These are phyloP conservation scores for Saturnia pavonia DNA, from an alignment of 2,888 invertebrate species.

Conservation along the genomic window DNA sequence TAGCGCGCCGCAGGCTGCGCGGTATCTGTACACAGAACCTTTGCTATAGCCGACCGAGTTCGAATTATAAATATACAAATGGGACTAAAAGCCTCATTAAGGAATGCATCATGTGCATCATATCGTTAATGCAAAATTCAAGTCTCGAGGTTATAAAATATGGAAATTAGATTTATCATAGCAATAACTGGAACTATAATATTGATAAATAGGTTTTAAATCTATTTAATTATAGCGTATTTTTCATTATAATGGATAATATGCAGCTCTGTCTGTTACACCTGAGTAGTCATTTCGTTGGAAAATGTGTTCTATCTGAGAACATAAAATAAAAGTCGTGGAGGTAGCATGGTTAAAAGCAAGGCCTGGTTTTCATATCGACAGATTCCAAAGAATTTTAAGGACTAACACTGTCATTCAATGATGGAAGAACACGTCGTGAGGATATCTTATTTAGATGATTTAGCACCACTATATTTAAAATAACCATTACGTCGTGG, in stretches of 20 bases:
- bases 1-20: slow-evolving; percentile 46
- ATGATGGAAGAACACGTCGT: too few relatives aligned
- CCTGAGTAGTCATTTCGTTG: neutral
- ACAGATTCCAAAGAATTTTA: neutral
- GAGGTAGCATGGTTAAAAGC: too few relatives aligned
- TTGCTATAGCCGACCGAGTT: slow-evolving; percentile 39
- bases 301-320: neutral
- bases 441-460: too few relatives aligned
- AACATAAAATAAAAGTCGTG: neutral
- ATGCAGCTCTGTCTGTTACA: neutral
- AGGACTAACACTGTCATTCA: too few relatives aligned
- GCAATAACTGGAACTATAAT: too few relatives aligned
- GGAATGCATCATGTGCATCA: neutral
- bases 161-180: neutral
- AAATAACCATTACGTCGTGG: neutral
- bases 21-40: slow-evolving; percentile 30
- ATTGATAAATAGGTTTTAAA: too few relatives aligned
- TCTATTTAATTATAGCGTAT: neutral
- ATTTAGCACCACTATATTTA: too few relatives aligned
- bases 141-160: neutral
- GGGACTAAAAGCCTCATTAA: slow-evolving; percentile 11
- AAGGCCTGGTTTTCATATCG: neutral
- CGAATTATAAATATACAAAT: slow-evolving; percentile 20
- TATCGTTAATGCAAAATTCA: slow-evolving; percentile 3
- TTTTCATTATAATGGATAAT: neutral